A percentile compares a stretch with the other conserved stretches of the same genome.
Evolutionary conservation across 1,140 invertebrate species (phyloP).

Genomic region (Xylocopa sonorina): DNA sequence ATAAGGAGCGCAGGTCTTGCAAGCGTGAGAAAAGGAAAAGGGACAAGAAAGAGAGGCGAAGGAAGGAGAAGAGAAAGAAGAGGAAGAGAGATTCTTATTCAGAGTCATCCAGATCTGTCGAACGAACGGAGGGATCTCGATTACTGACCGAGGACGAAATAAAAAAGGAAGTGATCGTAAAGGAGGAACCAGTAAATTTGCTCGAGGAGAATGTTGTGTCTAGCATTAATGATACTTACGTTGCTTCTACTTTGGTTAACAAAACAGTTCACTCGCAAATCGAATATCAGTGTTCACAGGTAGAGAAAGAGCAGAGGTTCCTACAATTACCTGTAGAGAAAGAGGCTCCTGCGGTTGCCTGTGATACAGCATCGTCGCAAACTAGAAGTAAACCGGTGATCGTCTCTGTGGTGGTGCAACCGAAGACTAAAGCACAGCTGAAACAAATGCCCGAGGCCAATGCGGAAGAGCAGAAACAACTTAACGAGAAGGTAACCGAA

Average conservation of each 20-base stretch:
- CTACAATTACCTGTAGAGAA: neutral
- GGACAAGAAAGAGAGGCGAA: constrained; percentile 66
- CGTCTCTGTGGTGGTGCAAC: constrained; percentile 15
- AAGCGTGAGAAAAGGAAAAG: constrained; percentile 70
- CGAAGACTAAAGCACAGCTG: constrained; percentile 75
- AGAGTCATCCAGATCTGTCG: constrained; percentile 2
- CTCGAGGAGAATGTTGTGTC: constrained; percentile 15
- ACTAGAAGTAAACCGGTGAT: neutral
- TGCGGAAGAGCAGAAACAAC: constrained; percentile 5
- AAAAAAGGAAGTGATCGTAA: constrained; percentile 71
- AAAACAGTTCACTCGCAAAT: neutral
- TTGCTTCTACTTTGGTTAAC: neutral
- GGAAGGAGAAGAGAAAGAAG: constrained; percentile 58
- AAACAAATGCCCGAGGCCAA: constrained; percentile 72
- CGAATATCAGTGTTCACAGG: neutral
- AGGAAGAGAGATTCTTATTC: constrained; percentile 31
- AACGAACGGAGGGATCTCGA: constrained; percentile 11
- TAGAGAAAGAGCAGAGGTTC: constrained; percentile 4
- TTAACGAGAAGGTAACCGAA: neutral
- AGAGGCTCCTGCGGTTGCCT: neutral
- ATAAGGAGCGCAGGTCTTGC: constrained; percentile 65
- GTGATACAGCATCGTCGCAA: neutral
- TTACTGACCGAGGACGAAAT: constrained; percentile 75
- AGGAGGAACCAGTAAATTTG: constrained; percentile 66
- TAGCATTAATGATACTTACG: neutral